Evolutionary conservation across 1,140 invertebrate genomes (phyloP), one percentile per base, ranked within the genome.

Genomic region (Theocolax elegans): DNA sequence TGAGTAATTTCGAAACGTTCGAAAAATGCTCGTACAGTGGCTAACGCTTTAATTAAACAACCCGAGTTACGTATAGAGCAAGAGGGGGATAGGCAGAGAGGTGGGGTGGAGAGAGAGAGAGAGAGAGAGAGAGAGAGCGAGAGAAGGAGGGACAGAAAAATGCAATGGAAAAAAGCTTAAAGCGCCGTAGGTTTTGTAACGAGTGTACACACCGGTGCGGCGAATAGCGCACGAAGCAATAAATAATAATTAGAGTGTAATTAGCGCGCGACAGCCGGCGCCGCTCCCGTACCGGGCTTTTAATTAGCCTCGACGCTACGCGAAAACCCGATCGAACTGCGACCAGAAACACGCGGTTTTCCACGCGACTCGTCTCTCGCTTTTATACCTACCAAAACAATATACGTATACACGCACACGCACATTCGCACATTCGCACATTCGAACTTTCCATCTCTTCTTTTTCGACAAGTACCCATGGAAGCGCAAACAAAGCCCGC

Each of bases 351-450:
- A 21, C 54, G 35, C 23, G 35, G 31, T 58, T 40, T 58, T 15
- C 54, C 10, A 15, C 58, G 58, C 58, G 27, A 60, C 15, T 58
- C 35, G 29, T 23, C 54, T 58, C 17, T 40, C 23, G 40, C 54
- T n/a, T n/a, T n/a, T n/a, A n/a, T n/a, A n/a, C n/a, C n/a, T n/a
- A n/a, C n/a, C n/a, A n/a, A n/a, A n/a, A n/a, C n/a, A n/a, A n/a
- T n/a, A n/a, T n/a, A n/a, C n/a, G n/a, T n/a, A n/a, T n/a, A n/a
- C 19, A 31, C n/a, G n/a, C n/a, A 7, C n/a, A 44, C 3, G n/a
- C 42, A 76, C 77, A 82, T 80, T 83, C 78, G 76, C 77, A 75
- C 77, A 76, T 80, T 35, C 31, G 31, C 31, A 35, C 31, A 35
- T 35, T 35, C 4, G 10, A 35, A 35, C 31, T 35, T 35, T 35